phyloP scores from a whole-genome alignment of 2,888 invertebrate species.

The Cylindroiulus punctatus region DNA sequence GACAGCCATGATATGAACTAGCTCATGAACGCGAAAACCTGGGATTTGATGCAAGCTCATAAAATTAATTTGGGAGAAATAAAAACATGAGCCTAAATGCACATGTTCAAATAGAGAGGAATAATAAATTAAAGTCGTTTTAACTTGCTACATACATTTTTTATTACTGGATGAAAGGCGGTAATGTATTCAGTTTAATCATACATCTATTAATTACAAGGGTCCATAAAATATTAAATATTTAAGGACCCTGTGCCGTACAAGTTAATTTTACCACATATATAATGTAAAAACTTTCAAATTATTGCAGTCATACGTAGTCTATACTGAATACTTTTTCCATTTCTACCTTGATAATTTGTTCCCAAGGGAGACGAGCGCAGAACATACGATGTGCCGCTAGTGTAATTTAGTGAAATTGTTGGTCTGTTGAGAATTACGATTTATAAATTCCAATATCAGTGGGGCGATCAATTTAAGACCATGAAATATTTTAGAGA shows the following conservation, averaged over 20 bases:
- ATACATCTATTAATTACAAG: constrained; percentile 11
- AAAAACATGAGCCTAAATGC: not conserved
- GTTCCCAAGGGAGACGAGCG: not conserved
- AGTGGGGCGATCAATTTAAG: not conserved
- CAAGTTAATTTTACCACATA: not conserved
- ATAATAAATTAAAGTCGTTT: constrained; percentile 2
- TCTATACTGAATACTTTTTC: not conserved
- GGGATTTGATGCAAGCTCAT: not conserved
- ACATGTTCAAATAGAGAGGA: not conserved
- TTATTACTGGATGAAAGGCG: constrained; percentile 1
- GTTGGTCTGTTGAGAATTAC: not conserved
- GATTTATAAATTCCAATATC: not conserved
- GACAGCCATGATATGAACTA: not conserved
- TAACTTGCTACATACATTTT: not conserved
- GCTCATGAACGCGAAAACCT: not conserved
- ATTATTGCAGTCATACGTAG: not conserved
- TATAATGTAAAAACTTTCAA: constrained; percentile 17
- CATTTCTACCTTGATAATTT: not conserved
- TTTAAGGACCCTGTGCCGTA: not conserved
- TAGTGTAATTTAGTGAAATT: not conserved
- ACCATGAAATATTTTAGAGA: not conserved
- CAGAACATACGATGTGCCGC: not conserved
- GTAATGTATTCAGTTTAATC: constrained; percentile 34
- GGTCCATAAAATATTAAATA: not conserved
- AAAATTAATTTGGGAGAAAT: not conserved